Conservation (phyloP, 2,797 vertebrate genomes). For the Pseudomugil tenellus region DNA sequence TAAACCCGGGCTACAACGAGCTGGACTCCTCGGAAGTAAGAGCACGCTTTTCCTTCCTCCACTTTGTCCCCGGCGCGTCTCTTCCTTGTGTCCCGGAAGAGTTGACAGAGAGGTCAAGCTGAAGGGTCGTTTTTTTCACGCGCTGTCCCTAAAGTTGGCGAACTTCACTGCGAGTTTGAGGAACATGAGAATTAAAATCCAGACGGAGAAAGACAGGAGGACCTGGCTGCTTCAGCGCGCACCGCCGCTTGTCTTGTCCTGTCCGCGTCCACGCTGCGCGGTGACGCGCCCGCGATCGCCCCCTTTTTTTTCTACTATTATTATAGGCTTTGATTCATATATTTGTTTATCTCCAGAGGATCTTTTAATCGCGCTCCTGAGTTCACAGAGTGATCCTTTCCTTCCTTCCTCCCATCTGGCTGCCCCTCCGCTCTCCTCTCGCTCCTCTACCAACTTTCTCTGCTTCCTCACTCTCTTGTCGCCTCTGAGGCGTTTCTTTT, state of each 20-base stretch:
- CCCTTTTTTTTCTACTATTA: not conserved
- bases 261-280: constrained; percentile 61
- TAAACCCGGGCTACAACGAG: constrained; percentile 70
- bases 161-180: constrained; percentile 34
- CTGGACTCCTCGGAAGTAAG: constrained; percentile 57
- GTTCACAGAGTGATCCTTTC: constrained; percentile 49
- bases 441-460: constrained; percentile 63
- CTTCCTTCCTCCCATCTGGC: constrained; percentile 69
- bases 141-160: constrained; percentile 29
- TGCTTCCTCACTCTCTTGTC: constrained; percentile 55
- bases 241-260: constrained; percentile 49
- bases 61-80: constrained; percentile 35
- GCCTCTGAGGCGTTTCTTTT: constrained; percentile 54
- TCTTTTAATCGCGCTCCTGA: constrained; percentile 58
- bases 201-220: constrained; percentile 22
- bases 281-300: constrained; percentile 41
- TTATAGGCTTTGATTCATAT: constrained; percentile 42
- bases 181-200: constrained; percentile 56
- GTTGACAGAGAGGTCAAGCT: constrained; percentile 18
- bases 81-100: constrained; percentile 33
- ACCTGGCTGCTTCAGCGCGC: constrained; percentile 37
- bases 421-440: constrained; percentile 53
- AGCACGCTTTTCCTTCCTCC: constrained; percentile 32
- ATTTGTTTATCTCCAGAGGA: constrained; percentile 46
- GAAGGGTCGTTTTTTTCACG: not conserved